A percentile compares a stretch with the other conserved stretches of the same genome.
Conservation (phyloP, 2,888 invertebrate species). For the Hemaris fuciformis region DNA sequence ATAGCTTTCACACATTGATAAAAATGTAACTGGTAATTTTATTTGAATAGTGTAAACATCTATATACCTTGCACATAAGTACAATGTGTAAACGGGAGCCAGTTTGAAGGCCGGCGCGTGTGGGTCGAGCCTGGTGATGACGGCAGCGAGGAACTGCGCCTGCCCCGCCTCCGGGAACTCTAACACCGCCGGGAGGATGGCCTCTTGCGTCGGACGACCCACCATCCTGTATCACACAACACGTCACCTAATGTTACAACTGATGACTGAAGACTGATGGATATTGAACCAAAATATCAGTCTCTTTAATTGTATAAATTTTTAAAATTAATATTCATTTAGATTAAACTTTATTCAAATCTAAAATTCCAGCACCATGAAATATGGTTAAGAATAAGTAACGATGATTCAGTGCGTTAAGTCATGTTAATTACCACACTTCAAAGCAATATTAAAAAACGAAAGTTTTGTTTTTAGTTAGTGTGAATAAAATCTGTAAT, state of each 20-base stretch:
- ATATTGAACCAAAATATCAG: no score
- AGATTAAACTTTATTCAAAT: no score
- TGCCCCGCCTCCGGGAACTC: constrained; percentile 98
- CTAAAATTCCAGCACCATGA: neutral
- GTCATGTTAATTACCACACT: neutral
- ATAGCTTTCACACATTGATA: no score
- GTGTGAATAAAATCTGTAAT: neutral
- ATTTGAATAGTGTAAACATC: neutral
- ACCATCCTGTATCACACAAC: neutral
- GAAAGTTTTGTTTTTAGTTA: neutral
- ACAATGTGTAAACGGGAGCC: constrained; percentile 97
- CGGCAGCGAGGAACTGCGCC: constrained; percentile 93
- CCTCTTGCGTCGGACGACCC: constrained; percentile 81
- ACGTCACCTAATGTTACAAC: neutral
- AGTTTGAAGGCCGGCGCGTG: constrained; percentile 95
- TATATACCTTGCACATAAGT: constrained; percentile 91
- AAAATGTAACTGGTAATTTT: neutral
- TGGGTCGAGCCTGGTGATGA: constrained; percentile 93
- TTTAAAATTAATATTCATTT: no score
- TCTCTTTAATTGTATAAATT: no score
- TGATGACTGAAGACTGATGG: no score
- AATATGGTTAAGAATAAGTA: neutral
- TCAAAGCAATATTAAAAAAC: neutral
- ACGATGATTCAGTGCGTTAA: neutral
- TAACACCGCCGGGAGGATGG: constrained; percentile 95